A percentile compares a stretch with the other conserved stretches of the same genome.
These are phyloP conservation scores for Anastrepha obliqua DNA, from an alignment of 1,140 invertebrate genomes.

Conservation along the genomic window DNA sequence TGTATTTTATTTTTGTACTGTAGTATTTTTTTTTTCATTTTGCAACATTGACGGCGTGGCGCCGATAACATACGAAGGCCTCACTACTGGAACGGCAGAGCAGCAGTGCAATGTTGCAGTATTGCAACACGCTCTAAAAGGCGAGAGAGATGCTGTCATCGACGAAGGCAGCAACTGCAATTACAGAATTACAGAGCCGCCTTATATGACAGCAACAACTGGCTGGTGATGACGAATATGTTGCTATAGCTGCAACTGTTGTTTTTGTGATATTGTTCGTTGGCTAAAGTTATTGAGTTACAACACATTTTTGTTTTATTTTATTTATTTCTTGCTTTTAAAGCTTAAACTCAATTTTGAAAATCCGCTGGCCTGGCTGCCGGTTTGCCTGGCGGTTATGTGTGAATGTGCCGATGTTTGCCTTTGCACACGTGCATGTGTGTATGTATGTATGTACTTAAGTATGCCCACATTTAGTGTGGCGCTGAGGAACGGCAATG, in stretches of 20 bases:
- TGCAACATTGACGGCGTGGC: slow-evolving; percentile 24
- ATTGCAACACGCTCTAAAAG: slow-evolving; percentile 29
- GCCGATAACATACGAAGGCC: neutral
- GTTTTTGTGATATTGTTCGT: slow-evolving; percentile 54
- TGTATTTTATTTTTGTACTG: neutral
- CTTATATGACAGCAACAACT: slow-evolving; percentile 34
- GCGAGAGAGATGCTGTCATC: slow-evolving; percentile 41
- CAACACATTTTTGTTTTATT: slow-evolving; percentile 40
- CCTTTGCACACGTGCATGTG: neutral
- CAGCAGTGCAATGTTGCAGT: neutral
- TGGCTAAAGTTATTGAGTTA: slow-evolving; percentile 54
- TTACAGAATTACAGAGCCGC: neutral
- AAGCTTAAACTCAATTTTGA: neutral
- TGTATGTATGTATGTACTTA: no score
- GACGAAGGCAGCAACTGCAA: neutral
- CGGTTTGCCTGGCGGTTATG: neutral
- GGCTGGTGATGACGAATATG: neutral
- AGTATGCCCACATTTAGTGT: no score
- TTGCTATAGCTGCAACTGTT: slow-evolving; percentile 46
- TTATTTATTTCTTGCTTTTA: neutral
- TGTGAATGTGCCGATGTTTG: neutral
- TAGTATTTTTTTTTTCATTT: neutral
- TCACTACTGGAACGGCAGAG: neutral
- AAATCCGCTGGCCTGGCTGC: neutral
- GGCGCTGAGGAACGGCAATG: slow-evolving; percentile 54